Conservation (phyloP, 2,797 vertebrate genomes). For the Aplochiton taeniatus region DNA sequence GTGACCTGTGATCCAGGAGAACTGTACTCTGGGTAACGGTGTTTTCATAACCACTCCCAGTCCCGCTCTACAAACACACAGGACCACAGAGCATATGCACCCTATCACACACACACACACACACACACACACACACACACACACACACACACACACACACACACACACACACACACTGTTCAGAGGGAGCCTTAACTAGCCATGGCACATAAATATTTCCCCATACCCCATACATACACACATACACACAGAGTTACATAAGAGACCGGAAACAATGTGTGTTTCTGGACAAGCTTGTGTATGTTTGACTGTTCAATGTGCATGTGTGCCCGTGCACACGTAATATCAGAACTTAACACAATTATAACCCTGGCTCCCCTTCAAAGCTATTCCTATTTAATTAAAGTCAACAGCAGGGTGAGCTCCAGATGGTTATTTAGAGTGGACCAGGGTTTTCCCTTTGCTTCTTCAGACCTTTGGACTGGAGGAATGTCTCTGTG, state of each 20-base stretch:
- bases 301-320: background rate
- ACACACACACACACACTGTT: background rate
- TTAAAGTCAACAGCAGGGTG: conserved; percentile 8
- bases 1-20: conserved; percentile 60
- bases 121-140: conserved; percentile 1
- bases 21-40: conserved; percentile 56
- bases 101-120: conserved; percentile 41
- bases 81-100: conserved; percentile 57
- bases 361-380: background rate
- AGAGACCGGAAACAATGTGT: background rate
- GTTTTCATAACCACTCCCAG: conserved; percentile 67
- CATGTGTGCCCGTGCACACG: conserved; percentile 1
- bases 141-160: conserved; percentile 1
- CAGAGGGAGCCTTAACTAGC: conserved; percentile 35
- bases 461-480: conserved; percentile 17
- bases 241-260: background rate
- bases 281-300: background rate
- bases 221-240: conserved; percentile 22
- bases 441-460: conserved; percentile 16
- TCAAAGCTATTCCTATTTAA: background rate
- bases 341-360: background rate
- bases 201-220: conserved; percentile 28
- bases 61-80: conserved; percentile 58
- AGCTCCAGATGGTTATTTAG: conserved; percentile 11
- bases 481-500: background rate